Percentiles rank a stretch among this genome's conserved stretches.
These are phyloP conservation scores for Charaxes varanes DNA, from an alignment of 1,140 invertebrate genomes.

Conservation along the genomic window DNA sequence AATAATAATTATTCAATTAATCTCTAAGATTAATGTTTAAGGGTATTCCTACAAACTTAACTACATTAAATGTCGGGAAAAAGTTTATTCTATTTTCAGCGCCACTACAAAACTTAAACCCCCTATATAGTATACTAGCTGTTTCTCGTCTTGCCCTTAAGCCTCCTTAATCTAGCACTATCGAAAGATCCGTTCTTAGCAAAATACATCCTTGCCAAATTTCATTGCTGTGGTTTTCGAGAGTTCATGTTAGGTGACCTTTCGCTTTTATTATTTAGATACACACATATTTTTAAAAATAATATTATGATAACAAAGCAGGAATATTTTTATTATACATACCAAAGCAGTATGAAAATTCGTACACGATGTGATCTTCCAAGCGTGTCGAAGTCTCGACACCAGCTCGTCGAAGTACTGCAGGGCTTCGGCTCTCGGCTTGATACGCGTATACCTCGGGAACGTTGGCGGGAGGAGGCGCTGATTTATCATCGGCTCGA, in stretches of 20 bases:
- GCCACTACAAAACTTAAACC: too few relatives aligned
- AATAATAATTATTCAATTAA: too few relatives aligned
- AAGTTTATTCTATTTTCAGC: too few relatives aligned
- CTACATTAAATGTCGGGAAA: too few relatives aligned
- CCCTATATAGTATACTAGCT: too few relatives aligned
- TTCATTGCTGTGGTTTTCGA: too few relatives aligned
- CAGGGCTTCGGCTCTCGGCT: slow-evolving; percentile 86
- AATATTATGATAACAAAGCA: slow-evolving; percentile 6
- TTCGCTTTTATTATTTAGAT: neutral
- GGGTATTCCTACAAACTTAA: too few relatives aligned
- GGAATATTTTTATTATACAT: slow-evolving; percentile 19
- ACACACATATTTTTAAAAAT: neutral
- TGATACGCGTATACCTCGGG: slow-evolving; percentile 96
- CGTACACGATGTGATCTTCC: slow-evolving; percentile 85
- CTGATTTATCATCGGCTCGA: slow-evolving; percentile 96
- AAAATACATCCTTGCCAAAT: too few relatives aligned
- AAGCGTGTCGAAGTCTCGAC: slow-evolving; percentile 85
- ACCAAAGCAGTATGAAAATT: slow-evolving; percentile 91
- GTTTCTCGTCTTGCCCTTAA: too few relatives aligned
- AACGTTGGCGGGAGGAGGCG: slow-evolving; percentile 97
- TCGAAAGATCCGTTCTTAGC: too few relatives aligned
- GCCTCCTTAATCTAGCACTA: too few relatives aligned
- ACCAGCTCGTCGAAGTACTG: slow-evolving; percentile 90
- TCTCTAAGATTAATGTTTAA: too few relatives aligned
- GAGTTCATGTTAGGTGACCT: neutral